Conservation (phyloP, 2,797 vertebrate species). For the Mormyrops attenuatus region DNA sequence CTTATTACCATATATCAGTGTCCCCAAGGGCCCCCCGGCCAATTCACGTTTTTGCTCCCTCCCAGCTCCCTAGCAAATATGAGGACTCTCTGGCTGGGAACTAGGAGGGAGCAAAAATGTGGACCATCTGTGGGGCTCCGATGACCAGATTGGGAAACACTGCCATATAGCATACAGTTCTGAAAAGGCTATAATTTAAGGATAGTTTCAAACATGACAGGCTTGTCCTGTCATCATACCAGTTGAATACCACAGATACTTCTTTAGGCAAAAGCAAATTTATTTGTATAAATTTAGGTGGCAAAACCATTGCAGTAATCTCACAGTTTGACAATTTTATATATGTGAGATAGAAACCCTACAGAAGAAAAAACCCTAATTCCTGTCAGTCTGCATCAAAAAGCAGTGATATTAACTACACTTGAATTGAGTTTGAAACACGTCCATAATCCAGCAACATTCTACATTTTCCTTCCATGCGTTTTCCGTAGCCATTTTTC, state of each 20-base stretch:
- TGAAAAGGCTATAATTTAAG: background rate
- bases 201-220: background rate
- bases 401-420: background rate
- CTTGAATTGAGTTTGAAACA: background rate
- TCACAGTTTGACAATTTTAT: background rate
- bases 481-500: background rate
- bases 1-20: background rate
- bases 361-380: background rate
- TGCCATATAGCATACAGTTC: background rate
- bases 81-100: background rate
- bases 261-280: background rate
- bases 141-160: background rate
- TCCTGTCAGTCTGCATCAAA: background rate
- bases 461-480: background rate
- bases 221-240: background rate
- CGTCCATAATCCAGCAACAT: background rate
- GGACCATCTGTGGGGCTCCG: background rate
- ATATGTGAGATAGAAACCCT: background rate
- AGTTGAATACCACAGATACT: background rate
- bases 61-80: background rate
- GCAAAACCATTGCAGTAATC: background rate
- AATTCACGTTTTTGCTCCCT: background rate
- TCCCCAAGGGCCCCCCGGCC: background rate
- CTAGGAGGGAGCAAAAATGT: background rate
- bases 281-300: background rate